Base-by-base conservation (phyloP, 2,888 invertebrate genomes). In the Neocrepidodera transversa region DNA sequence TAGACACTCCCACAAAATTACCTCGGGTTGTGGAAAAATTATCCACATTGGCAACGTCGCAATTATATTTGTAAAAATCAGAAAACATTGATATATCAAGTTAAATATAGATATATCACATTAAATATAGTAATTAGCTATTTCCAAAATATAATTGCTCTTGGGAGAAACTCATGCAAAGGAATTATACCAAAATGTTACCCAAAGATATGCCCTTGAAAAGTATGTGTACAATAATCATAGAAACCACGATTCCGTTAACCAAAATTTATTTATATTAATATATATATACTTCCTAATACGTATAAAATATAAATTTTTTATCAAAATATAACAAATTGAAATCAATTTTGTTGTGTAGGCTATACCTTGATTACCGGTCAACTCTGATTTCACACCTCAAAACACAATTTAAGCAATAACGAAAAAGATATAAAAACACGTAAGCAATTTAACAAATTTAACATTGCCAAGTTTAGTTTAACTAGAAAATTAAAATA, bases 161-260 rank as follows among this genome's bases (percentile, higher is more conserved):
- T 14, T 54, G 23, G 23, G 16, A 23, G 16, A 36, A 47, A 54
- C 36, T 32, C 42, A 36, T 26, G 28, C 35, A 16, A 13, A 35
- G 32, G 20, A 17, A 30, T 42, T 45, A 30, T 13, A 17, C 18
- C 43, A 43, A 43, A 50, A 38, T 45, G 30, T 23, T 11, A 54
- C 20, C 11, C 17, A 56, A 57, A 32, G 32, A 58, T 60, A 57
- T 60, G 63, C 63, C 63, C 63, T 63, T 63, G 63, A 59, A 60
- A 59, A 45, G 8, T 14, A 6, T 45, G 14, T 45, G 11, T 18
- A 13, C 26, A 20, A 11, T 14, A 13, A 14, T 26, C 16, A 45
- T 14, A 26, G 11, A 43, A 45, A 45, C 45, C 20, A 23, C 42
- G 18, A 18, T 5, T 17, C 10, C 16, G 13, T 40, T n/a, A n/a